Evolutionary conservation across 1,140 invertebrate species (phyloP).

Genomic region (Calosoma granatense): DNA sequence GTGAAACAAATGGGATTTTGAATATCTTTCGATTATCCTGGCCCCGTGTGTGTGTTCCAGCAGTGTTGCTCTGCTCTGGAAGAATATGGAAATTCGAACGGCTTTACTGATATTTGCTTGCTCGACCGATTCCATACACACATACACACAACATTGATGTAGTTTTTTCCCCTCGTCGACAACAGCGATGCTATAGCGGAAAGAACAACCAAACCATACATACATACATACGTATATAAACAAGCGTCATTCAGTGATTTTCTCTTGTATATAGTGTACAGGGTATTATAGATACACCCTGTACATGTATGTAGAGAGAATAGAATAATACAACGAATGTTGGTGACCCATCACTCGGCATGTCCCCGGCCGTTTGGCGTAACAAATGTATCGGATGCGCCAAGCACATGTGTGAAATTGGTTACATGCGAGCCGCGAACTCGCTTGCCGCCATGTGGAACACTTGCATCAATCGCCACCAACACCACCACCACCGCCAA

Average conservation of each 20-base stretch:
- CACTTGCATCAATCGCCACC: background rate
- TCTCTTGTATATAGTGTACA: no score
- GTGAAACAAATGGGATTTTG: constrained; percentile 20
- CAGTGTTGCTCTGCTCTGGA: background rate
- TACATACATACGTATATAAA: background rate
- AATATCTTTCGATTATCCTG: constrained; percentile 24
- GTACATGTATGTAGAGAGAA: background rate
- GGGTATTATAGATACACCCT: no score
- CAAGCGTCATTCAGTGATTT: no score
- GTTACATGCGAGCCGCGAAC: background rate
- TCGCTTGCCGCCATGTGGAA: background rate
- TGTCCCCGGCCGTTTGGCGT: background rate
- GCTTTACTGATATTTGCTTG: background rate
- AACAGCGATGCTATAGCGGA: no score
- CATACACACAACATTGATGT: background rate
- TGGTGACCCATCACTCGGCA: background rate
- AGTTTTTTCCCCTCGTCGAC: background rate
- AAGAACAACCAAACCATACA: background rate
- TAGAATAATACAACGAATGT: background rate
- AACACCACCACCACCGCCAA: background rate
- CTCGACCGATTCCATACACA: background rate
- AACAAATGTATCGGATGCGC: background rate
- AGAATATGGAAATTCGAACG: background rate
- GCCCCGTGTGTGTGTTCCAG: background rate
- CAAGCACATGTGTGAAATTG: background rate